Conservation (phyloP, 1,140 invertebrate species). For the Proales similis region DNA sequence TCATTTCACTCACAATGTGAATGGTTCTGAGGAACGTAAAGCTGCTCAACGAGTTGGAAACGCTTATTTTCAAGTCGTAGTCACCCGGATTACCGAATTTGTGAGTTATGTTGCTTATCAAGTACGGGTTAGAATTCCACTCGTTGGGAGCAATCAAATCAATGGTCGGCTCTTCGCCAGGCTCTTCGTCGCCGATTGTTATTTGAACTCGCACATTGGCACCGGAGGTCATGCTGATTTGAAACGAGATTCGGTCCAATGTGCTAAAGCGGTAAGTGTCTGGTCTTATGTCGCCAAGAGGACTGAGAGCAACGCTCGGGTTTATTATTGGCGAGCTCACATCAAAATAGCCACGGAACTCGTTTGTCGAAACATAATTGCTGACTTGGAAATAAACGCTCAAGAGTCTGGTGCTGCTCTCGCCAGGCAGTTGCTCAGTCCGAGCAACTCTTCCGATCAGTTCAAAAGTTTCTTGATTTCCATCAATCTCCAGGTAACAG, state of each 20-base stretch:
- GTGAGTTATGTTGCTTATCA: neutral
- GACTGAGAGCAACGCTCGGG: neutral
- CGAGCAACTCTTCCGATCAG: neutral
- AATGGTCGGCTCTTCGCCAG: neutral
- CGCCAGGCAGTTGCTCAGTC: neutral
- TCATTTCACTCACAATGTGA: conserved; percentile 3
- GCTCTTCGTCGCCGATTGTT: neutral
- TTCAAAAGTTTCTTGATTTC: neutral
- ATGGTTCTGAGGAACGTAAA: neutral
- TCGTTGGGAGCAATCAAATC: neutral
- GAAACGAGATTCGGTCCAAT: neutral
- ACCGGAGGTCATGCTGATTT: conserved; percentile 18
- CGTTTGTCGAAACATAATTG: conserved; percentile 24
- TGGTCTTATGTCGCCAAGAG: neutral
- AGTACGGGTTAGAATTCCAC: neutral
- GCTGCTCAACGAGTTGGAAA: conserved; percentile 1
- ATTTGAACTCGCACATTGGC: conserved; percentile 27
- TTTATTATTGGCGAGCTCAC: conserved; percentile 25
- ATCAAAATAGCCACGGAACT: neutral
- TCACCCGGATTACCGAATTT: conserved; percentile 18
- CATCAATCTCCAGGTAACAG: neutral
- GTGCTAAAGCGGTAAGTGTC: neutral
- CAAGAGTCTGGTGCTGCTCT: neutral
- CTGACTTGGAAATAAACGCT: conserved; percentile 3
- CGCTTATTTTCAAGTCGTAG: conserved; percentile 4